phyloP scores from a whole-genome alignment of 2,797 vertebrate species.

The Semotilus atromaculatus region DNA sequence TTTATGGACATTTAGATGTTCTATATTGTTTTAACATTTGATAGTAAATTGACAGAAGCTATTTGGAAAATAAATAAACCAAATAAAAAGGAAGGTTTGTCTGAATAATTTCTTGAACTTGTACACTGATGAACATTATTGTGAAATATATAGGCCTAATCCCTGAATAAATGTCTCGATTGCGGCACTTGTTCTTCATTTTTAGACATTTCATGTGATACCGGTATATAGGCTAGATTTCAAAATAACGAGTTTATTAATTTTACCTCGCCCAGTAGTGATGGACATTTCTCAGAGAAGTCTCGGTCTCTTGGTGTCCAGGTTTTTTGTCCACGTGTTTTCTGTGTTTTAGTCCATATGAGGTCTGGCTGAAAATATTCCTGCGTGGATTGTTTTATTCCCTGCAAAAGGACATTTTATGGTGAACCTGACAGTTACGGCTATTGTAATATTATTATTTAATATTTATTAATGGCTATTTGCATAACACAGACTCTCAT shows the following conservation, averaged over 20 bases:
- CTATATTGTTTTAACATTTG: neutral
- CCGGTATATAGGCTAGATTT: neutral
- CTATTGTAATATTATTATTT: constrained; percentile 10
- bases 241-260: constrained; percentile 54
- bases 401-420: constrained; percentile 73
- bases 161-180: neutral
- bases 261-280: constrained; percentile 82
- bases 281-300: constrained; percentile 80
- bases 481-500: neutral
- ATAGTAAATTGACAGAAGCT: neutral
- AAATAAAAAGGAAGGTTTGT: neutral
- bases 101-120: neutral
- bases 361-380: constrained; percentile 73
- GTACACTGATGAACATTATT: neutral
- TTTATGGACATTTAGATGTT: neutral
- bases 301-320: constrained; percentile 69
- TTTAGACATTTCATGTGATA: neutral
- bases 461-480: constrained; percentile 6
- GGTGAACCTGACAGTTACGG: constrained; percentile 62
- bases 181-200: neutral
- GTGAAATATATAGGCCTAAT: neutral
- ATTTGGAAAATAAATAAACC: neutral
- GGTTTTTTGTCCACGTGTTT: constrained; percentile 70
- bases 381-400: constrained; percentile 67
- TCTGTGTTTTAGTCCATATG: constrained; percentile 71